A percentile compares a stretch with the other conserved stretches of the same genome.
phyloP scores from a whole-genome alignment of 2,113 vertebrate species.

The Okapia johnstoni region DNA sequence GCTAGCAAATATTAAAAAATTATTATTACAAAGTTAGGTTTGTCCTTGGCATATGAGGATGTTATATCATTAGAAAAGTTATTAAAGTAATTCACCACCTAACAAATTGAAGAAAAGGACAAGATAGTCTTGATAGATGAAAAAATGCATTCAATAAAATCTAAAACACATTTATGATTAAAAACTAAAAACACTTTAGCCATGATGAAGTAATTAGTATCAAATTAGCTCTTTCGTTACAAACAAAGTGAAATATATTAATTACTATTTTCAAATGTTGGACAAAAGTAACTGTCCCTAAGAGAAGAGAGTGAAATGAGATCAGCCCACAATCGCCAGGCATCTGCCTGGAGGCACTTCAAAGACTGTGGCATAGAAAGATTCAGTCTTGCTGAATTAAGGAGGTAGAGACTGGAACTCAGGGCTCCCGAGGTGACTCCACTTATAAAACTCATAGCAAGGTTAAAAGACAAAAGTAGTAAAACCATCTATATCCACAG shows the following conservation, averaged over 20 bases:
- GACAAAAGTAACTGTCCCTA: not conserved
- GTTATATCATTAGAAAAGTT: slow-evolving; percentile 57
- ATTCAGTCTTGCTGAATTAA: not conserved
- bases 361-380: not conserved
- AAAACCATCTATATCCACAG: not conserved
- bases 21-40: slow-evolving; percentile 13
- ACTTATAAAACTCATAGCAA: not conserved
- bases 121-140: slow-evolving; percentile 35
- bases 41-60: slow-evolving; percentile 11
- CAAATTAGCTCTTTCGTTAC: slow-evolving; percentile 21
- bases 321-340: not conserved
- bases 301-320: not conserved
- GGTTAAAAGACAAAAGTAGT: not conserved
- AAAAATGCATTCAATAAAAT: slow-evolving; percentile 45
- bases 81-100: slow-evolving; percentile 59
- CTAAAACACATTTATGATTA: slow-evolving; percentile 51
- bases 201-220: slow-evolving; percentile 33
- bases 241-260: slow-evolving; percentile 14
- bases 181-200: slow-evolving; percentile 26
- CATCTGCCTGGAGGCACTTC: not conserved
- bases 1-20: slow-evolving; percentile 6
- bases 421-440: not conserved
- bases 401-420: not conserved
- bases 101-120: slow-evolving; percentile 49
- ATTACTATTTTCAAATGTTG: slow-evolving; percentile 25